Evolutionary conservation across 1,140 invertebrate species (phyloP).

Genomic region (Brachionus plicatilis): DNA sequence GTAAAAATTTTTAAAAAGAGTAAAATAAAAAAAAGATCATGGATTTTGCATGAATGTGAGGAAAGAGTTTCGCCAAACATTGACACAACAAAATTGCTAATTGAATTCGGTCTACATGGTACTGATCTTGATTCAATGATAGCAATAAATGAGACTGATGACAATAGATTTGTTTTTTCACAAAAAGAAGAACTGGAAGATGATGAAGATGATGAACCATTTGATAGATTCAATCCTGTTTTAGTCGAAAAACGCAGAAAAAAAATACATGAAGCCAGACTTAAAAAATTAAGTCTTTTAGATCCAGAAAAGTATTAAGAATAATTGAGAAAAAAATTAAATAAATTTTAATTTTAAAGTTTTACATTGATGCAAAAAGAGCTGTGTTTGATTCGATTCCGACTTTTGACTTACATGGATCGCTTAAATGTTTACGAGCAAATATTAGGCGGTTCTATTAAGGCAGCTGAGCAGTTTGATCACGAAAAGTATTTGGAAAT

Average conservation of each 20-base stretch:
- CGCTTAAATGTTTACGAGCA: constrained; percentile 63
- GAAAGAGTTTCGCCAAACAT: constrained; percentile 69
- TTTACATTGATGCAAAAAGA: constrained; percentile 62
- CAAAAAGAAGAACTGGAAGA: constrained; percentile 26
- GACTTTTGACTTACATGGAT: constrained; percentile 63
- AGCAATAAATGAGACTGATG: constrained; percentile 53
- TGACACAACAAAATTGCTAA: constrained; percentile 66
- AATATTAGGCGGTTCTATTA: constrained; percentile 56
- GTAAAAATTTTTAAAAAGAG: constrained; percentile 53
- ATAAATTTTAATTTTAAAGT: constrained; percentile 48
- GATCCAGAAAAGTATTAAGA: constrained; percentile 41
- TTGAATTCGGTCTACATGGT: constrained; percentile 68
- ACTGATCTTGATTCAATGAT: constrained; percentile 62
- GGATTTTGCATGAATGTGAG: constrained; percentile 74
- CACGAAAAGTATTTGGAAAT: constrained; percentile 62
- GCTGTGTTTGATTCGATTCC: constrained; percentile 60
- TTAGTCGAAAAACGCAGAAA: neutral
- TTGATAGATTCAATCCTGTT: constrained; percentile 34
- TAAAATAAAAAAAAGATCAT: constrained; percentile 72
- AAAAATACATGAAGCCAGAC: neutral
- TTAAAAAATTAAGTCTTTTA: constrained; percentile 33
- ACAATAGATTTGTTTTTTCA: constrained; percentile 40
- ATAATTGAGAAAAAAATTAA: constrained; percentile 41
- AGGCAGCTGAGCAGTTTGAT: constrained; percentile 58
- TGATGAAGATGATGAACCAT: constrained; percentile 40